Percentiles rank a stretch among this genome's conserved stretches.
Evolutionary conservation across 2,888 invertebrate species (phyloP).

Genomic region (Lypha dubia): DNA sequence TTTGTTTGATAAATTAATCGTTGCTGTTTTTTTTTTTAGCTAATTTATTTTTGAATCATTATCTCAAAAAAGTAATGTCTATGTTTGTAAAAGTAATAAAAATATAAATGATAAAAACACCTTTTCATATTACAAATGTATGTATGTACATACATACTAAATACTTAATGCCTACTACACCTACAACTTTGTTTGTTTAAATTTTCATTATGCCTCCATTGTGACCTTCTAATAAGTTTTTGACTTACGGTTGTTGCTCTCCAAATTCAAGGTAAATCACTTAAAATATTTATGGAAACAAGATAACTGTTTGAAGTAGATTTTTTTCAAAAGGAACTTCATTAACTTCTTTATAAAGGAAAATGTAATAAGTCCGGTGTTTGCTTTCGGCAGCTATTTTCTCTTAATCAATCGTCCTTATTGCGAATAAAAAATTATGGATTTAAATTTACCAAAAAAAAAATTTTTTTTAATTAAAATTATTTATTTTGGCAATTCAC

Average conservation of each 20-base stretch:
- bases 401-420: no score
- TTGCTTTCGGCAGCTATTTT: no score
- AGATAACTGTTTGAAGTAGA: background rate
- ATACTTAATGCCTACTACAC: background rate
- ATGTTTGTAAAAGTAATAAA: slow-evolving; percentile 1
- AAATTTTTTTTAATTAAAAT: no score
- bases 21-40: background rate
- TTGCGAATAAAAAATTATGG: no score
- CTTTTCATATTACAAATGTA: background rate
- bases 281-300: background rate
- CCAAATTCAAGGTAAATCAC: slow-evolving; percentile 5
- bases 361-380: no score
- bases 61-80: background rate
- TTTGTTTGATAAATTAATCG: background rate
- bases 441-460: no score
- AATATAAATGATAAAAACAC: slow-evolving; percentile 6
- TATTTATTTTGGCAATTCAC: no score
- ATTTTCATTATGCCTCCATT: background rate
- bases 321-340: background rate
- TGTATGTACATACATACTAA: no score
- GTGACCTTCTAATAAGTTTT: slow-evolving; percentile 25
- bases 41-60: background rate
- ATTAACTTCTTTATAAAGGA: no score
- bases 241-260: slow-evolving; percentile 13
- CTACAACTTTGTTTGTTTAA: background rate